phyloP scores from a whole-genome alignment of 1,140 invertebrate genomes.

The Drosophila watanabei region DNA sequence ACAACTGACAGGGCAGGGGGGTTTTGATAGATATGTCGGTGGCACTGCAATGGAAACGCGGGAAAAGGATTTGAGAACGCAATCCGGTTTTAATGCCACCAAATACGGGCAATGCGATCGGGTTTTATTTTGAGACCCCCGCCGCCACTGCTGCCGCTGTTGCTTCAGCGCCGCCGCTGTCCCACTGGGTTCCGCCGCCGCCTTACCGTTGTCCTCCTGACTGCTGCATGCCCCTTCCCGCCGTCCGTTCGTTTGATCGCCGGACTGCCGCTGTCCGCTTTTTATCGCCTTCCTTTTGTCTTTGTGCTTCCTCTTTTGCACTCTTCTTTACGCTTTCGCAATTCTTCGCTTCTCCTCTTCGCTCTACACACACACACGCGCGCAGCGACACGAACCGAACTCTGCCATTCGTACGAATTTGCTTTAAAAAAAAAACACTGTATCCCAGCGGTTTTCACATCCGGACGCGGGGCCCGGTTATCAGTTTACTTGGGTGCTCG shows the following conservation, averaged over 20 bases:
- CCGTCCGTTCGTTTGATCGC: constrained; percentile 18
- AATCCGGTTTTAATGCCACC: constrained; percentile 23
- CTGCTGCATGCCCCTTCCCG: constrained; percentile 16
- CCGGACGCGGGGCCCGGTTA: constrained; percentile 1
- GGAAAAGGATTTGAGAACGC: constrained; percentile 26
- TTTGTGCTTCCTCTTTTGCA: constrained; percentile 49
- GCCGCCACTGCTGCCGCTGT: constrained; percentile 8
- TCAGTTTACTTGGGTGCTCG: background rate
- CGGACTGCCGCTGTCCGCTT: constrained; percentile 44
- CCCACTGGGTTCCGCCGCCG: background rate
- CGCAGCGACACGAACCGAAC: constrained; percentile 25
- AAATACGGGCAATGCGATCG: constrained; percentile 37
- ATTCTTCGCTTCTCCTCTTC: constrained; percentile 57
- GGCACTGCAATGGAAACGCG: constrained; percentile 32
- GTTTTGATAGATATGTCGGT: background rate
- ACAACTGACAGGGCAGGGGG: background rate
- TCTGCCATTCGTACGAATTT: constrained; percentile 27
- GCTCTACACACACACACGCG: constrained; percentile 46
- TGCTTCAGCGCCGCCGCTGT: constrained; percentile 13
- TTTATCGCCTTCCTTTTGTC: constrained; percentile 40
- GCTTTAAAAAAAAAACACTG: constrained; percentile 8
- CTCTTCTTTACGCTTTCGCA: constrained; percentile 56
- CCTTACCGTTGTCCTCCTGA: constrained; percentile 22
- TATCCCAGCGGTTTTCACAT: constrained; percentile 9
- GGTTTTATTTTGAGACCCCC: constrained; percentile 19